Evolutionary conservation across 2,888 invertebrate genomes (phyloP).

Genomic region (Coleophora flavipennella): DNA sequence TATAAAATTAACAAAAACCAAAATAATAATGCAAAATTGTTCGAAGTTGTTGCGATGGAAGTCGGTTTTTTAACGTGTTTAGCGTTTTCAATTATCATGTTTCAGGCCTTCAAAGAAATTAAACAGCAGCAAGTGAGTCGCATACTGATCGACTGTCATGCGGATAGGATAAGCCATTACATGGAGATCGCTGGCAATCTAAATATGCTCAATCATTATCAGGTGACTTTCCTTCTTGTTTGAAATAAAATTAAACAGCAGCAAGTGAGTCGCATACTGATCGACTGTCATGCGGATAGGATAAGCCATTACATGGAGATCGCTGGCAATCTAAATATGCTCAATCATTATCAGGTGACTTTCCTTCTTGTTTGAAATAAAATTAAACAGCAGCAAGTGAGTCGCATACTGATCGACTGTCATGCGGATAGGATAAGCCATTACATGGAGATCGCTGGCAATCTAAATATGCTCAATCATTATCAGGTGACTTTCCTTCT

Average conservation of each 20-base stretch:
- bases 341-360: constrained; percentile 52
- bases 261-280: constrained; percentile 42
- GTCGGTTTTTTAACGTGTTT: too few relatives aligned
- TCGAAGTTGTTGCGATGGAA: too few relatives aligned
- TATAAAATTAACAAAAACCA: too few relatives aligned
- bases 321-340: constrained; percentile 38
- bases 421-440: constrained; percentile 40
- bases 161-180: constrained; percentile 43
- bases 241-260: constrained; percentile 16
- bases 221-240: constrained; percentile 29
- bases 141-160: constrained; percentile 50
- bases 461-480: constrained; percentile 40
- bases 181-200: constrained; percentile 39
- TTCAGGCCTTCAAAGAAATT: constrained; percentile 53
- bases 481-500: constrained; percentile 53
- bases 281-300: constrained; percentile 50
- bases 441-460: constrained; percentile 42
- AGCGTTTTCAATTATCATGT: too few relatives aligned
- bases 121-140: constrained; percentile 38
- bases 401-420: constrained; percentile 51
- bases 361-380: too few relatives aligned
- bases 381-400: constrained; percentile 35
- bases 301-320: constrained; percentile 45
- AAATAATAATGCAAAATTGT: too few relatives aligned
- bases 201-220: constrained; percentile 47